Evolutionary conservation across 2,888 invertebrate genomes (phyloP).

Genomic region (Pammene fasciana): DNA sequence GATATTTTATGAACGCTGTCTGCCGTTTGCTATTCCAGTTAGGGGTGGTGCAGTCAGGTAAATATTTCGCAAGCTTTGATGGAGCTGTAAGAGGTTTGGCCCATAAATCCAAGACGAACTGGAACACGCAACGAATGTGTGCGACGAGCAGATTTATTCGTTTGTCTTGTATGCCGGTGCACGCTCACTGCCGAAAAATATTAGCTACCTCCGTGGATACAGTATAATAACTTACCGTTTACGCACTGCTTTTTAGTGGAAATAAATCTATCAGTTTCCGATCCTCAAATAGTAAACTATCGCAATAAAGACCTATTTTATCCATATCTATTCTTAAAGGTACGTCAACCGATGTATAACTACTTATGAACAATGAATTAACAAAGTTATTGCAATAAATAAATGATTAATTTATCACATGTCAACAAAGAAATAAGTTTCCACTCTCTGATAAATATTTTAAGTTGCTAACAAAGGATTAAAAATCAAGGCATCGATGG

Average conservation of each 20-base stretch:
- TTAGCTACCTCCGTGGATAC: slow-evolving; percentile 36
- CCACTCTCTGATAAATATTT: slow-evolving; percentile 1
- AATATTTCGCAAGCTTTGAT: slow-evolving; percentile 59
- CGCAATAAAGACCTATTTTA: neutral
- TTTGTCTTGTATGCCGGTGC: slow-evolving; percentile 63
- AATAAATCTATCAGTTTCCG: neutral
- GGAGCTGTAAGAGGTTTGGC: slow-evolving; percentile 58
- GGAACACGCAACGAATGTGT: slow-evolving; percentile 68
- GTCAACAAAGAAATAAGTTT: neutral
- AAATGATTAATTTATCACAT: neutral
- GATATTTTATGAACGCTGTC: slow-evolving; percentile 34
- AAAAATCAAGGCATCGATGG: slow-evolving; percentile 69
- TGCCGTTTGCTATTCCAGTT: slow-evolving; percentile 32
- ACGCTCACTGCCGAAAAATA: slow-evolving; percentile 51
- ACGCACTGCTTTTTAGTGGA: slow-evolving; percentile 20
- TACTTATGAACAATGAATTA: neutral
- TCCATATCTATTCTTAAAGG: no score
- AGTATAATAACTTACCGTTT: slow-evolving; percentile 37
- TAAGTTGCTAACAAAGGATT: slow-evolving; percentile 51
- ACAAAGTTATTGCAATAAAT: neutral
- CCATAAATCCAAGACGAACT: slow-evolving; percentile 65
- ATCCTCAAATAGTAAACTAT: neutral
- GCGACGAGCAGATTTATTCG: slow-evolving; percentile 68
- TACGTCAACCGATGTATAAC: neutral
- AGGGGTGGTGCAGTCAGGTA: slow-evolving; percentile 43